Conservation (phyloP, 2,797 vertebrate genomes). For the Sebastes steindachneri region DNA sequence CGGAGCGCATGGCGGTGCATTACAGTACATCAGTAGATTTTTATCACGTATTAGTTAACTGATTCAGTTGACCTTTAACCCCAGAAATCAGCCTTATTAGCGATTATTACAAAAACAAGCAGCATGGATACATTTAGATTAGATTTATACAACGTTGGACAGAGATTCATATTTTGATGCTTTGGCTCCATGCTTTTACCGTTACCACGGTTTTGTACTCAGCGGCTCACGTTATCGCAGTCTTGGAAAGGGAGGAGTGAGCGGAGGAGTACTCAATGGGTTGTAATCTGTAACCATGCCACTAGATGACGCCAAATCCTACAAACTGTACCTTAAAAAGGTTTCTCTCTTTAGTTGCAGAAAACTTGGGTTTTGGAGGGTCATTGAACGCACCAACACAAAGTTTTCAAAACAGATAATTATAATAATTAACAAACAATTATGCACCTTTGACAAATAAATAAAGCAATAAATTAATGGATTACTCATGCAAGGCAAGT, state of each 20-base stretch:
- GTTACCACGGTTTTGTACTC: no score
- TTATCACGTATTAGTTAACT: neutral
- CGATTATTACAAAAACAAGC: neutral
- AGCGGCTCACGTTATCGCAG: no score
- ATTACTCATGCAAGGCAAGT: neutral
- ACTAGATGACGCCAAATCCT: no score
- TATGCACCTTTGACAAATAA: neutral
- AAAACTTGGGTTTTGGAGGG: neutral
- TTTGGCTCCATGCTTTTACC: neutral
- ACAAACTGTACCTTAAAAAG: neutral
- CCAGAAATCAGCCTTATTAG: neutral
- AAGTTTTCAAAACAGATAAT: neutral
- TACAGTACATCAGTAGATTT: neutral
- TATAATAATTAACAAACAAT: neutral
- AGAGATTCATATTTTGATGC: neutral
- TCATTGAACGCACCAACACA: neutral
- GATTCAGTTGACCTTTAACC: neutral
- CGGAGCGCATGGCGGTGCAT: neutral
- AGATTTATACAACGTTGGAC: neutral
- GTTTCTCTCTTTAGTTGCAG: neutral
- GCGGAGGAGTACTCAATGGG: no score
- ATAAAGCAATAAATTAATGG: neutral
- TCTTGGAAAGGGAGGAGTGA: no score
- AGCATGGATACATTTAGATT: neutral
- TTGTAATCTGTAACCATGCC: no score